Percentiles rank a stretch among this genome's conserved stretches.
These are phyloP conservation scores for Choristoneura fumiferana DNA, from an alignment of 1,140 invertebrate species.

Conservation along the genomic window DNA sequence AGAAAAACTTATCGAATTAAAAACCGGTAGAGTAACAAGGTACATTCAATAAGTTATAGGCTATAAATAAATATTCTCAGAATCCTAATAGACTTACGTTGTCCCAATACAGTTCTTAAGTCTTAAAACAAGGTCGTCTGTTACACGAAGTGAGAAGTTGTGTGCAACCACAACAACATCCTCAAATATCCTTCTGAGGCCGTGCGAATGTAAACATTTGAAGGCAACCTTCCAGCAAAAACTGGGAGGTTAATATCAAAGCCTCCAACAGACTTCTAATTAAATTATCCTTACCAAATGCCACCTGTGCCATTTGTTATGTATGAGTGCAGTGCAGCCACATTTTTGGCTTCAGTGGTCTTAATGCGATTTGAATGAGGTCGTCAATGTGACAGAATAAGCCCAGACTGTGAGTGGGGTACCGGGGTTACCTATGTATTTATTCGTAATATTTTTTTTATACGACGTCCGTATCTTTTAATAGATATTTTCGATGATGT, in stretches of 20 bases:
- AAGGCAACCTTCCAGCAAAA: constrained; percentile 2
- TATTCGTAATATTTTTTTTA: no score
- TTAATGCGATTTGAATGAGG: not conserved
- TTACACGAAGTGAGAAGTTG: not conserved
- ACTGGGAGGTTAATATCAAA: constrained; percentile 4
- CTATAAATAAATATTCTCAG: constrained; percentile 9
- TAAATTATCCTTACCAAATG: constrained; percentile 2
- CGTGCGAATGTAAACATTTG: not conserved
- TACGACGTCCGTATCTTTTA: no score
- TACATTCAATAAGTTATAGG: no score
- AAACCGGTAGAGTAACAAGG: constrained; percentile 7
- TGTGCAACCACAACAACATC: constrained; percentile 11
- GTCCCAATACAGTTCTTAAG: not conserved
- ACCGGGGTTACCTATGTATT: no score
- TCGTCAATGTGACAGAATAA: not conserved
- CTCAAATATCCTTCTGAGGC: not conserved
- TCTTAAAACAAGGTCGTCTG: not conserved
- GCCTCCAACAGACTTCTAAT: constrained; percentile 8
- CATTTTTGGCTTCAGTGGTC: not conserved
- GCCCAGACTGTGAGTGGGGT: no score
- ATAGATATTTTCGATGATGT: no score
- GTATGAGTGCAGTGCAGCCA: no score
- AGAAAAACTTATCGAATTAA: no score
- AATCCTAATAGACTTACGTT: not conserved
- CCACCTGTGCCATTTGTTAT: not conserved